Evolutionary conservation across 2,888 invertebrate genomes (phyloP), one percentile per base, ranked within the genome.

Genomic region (Prenolepis imparis): DNA sequence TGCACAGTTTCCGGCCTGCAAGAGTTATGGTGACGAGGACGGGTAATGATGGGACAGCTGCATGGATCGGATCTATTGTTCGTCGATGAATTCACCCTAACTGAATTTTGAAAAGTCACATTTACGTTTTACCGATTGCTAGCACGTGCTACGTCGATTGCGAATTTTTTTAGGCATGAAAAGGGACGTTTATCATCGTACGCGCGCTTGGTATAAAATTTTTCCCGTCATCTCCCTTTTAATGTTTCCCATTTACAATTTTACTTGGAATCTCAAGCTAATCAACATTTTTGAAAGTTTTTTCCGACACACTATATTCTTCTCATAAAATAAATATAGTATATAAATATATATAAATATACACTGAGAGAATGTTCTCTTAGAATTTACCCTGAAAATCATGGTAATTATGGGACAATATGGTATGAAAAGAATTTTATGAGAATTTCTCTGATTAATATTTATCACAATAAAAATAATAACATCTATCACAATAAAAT

Each of bases 81-180:
- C 92, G 91, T 92, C 90, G 87, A 8, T 89, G 90, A 93, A 93
- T 93, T 91, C 92, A 93, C 93, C 93, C 93, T 89, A 92, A 89
- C 92, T 88, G 90, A 91, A 92, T 90, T 93, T 92, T 91, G 88
- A 91, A 92, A 92, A 93, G 92, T 93, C 93, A 92, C 91, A 92
- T 89, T 89, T 84, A 90, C 85, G 74, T 86, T 86, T 32, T 24
- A 73, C 15, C 78, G 63, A n/a, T 64, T 68, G 44, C 81, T 32
- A 77, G 87, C 90, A 88, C 90, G 89, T 90, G 90, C 83, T 84
- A 39, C 32, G 61, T 57, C 82, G 66, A 82, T 82, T 82, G 44
- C 59, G 59, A 73, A 85, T 84, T 89, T 84, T 84, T 84, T 84
- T 73, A 63, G n/a, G 12, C 55, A 41, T 21, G 52, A 63, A 64